These are phyloP conservation scores for Micrastur ruficollis DNA, from an alignment of 2,797 vertebrate genomes.

Conservation along the genomic window DNA sequence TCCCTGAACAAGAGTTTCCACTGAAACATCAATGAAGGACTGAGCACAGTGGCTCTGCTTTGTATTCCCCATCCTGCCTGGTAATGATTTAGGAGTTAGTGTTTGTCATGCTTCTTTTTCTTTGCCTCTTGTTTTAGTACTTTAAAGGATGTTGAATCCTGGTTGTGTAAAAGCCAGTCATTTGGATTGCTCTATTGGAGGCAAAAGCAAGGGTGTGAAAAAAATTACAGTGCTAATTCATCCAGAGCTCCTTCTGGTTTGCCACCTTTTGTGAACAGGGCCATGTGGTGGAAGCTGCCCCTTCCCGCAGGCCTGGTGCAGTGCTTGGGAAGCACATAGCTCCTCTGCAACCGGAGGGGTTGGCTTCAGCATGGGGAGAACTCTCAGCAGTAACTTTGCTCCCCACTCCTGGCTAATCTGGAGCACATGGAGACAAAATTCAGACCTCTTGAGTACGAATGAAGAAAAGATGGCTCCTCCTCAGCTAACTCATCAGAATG, in stretches of 20 bases:
- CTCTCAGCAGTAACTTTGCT: neutral
- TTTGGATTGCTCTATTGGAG: neutral
- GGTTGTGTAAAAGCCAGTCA: neutral
- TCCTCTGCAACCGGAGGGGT: neutral
- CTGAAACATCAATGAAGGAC: neutral
- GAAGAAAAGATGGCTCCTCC: neutral
- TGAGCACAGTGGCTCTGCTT: neutral
- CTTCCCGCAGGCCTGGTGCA: fast-evolving
- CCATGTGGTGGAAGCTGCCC: neutral
- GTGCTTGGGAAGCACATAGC: neutral
- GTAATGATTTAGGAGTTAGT: neutral
- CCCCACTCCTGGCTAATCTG: neutral
- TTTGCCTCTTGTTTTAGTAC: neutral
- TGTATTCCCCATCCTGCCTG: neutral
- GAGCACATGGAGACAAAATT: neutral
- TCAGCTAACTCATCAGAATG: neutral
- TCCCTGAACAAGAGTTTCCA: neutral
- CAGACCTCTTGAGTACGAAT: neutral
- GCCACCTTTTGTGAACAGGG: neutral
- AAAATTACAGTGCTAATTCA: neutral
- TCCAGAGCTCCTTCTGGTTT: neutral
- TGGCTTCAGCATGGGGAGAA: neutral
- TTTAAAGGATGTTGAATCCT: neutral
- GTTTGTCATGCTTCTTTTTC: neutral
- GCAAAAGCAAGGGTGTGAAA: neutral